A percentile compares a stretch with the other conserved stretches of the same genome.
Conservation (phyloP, 2,113 vertebrate species). For the Engystomops pustulosus region DNA sequence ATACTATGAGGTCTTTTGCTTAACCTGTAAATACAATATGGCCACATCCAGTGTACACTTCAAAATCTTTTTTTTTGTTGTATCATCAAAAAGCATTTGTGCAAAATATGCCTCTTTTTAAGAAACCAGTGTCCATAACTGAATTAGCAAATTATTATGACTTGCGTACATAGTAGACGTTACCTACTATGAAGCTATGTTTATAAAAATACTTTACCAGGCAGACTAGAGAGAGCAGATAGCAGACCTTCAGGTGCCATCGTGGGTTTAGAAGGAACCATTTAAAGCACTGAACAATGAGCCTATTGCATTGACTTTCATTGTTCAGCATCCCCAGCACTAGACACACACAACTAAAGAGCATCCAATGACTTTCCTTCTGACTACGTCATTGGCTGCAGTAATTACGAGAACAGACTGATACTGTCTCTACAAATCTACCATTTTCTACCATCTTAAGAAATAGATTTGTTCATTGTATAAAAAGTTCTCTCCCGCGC, state of each 20-base stretch:
- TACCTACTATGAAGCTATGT: conserved; percentile 47
- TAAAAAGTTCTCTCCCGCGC: conserved; percentile 34
- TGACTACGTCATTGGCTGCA: conserved; percentile 9
- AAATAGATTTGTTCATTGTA: conserved; percentile 52
- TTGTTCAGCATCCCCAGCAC: conserved; percentile 26
- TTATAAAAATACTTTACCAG: conserved; percentile 57
- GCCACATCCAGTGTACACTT: conserved; percentile 80
- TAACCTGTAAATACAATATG: conserved; percentile 60
- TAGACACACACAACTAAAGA: conserved; percentile 9
- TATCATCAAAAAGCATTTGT: conserved; percentile 73
- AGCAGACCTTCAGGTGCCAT: conserved; percentile 45
- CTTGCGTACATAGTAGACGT: conserved; percentile 61
- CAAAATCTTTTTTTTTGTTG: conserved; percentile 70
- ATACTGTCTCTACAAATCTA: conserved; percentile 36
- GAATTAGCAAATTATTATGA: conserved; percentile 66
- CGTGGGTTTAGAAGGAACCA: conserved; percentile 61
- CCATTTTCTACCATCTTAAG: conserved; percentile 2
- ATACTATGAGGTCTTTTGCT: conserved; percentile 28
- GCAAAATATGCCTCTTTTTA: conserved; percentile 80
- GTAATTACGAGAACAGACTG: conserved; percentile 17
- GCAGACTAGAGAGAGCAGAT: conserved; percentile 27
- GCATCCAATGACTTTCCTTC: conserved; percentile 14
- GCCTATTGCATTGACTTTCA: not conserved
- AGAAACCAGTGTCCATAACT: conserved; percentile 82
- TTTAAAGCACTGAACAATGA: conserved; percentile 42